Conservation (phyloP, 2,888 invertebrate genomes). For the Philereme transversata region DNA sequence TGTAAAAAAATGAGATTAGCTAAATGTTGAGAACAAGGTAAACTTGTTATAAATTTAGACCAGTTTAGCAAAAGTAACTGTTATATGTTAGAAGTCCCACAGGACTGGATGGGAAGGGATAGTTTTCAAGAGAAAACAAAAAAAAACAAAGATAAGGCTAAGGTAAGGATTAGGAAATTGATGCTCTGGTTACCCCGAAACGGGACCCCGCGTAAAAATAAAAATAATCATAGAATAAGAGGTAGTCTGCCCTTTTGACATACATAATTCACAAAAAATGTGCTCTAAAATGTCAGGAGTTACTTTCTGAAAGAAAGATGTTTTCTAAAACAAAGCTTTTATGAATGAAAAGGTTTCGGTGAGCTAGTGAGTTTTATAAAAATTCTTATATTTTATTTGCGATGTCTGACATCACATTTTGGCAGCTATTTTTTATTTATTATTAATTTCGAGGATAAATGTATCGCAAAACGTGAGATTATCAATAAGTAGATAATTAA, state of each 20-base stretch:
- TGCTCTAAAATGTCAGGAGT: conserved; percentile 25
- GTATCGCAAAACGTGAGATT: background rate
- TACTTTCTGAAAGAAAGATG: conserved; percentile 40
- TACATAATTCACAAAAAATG: conserved; percentile 27
- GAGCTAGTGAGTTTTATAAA: conserved; percentile 22
- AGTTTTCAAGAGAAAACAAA: background rate
- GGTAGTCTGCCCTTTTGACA: conserved; percentile 33
- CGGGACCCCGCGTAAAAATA: background rate
- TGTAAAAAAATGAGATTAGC: conserved; percentile 25
- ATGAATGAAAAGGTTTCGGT: conserved; percentile 18
- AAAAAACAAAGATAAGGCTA: background rate
- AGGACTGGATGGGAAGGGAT: conserved; percentile 10
- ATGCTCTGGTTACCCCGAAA: background rate
- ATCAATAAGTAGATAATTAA: no score
- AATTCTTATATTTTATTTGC: conserved; percentile 23
- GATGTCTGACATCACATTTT: conserved; percentile 36
- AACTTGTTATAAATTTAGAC: conserved; percentile 11
- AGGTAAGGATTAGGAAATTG: background rate
- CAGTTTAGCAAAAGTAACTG: conserved; percentile 21
- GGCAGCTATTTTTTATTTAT: conserved; percentile 9
- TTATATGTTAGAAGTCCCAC: conserved; percentile 7
- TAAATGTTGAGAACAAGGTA: conserved; percentile 1
- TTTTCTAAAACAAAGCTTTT: conserved; percentile 18
- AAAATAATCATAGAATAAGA: background rate
- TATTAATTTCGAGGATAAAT: background rate